Evolutionary conservation across 1,140 invertebrate species (phyloP).

Genomic region (Coptotermes formosanus): DNA sequence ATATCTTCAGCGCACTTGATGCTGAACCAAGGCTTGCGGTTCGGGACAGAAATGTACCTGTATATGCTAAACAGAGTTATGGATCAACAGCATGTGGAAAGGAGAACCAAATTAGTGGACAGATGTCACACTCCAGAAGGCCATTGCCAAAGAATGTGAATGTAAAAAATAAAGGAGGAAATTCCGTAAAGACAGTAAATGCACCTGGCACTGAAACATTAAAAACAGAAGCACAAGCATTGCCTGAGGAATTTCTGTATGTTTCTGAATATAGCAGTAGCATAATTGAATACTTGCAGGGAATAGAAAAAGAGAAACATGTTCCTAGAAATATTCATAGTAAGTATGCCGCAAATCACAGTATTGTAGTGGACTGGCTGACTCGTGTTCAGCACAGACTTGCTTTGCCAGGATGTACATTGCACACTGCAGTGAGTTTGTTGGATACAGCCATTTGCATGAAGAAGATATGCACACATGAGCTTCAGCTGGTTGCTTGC

Average conservation of each 20-base stretch:
- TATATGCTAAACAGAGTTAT: not conserved
- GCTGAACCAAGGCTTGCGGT: not conserved
- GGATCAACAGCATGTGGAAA: not conserved
- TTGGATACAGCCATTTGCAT: not conserved
- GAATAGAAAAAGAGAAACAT: not conserved
- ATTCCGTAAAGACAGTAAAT: too few relatives aligned
- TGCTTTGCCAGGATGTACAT: not conserved
- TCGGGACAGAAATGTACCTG: not conserved
- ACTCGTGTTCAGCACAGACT: conserved; percentile 8
- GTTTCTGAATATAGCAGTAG: not conserved
- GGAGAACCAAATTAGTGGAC: not conserved
- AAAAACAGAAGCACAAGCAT: not conserved
- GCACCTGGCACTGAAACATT: not conserved
- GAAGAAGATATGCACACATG: not conserved
- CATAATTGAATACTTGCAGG: not conserved
- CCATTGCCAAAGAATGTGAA: not conserved
- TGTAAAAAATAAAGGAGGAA: not conserved
- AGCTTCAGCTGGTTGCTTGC: not conserved
- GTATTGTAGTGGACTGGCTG: not conserved
- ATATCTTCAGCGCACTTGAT: too few relatives aligned
- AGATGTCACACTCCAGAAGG: not conserved
- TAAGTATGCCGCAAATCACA: not conserved
- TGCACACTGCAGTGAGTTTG: not conserved
- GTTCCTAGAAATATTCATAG: not conserved
- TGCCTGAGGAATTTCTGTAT: not conserved